phyloP scores from a whole-genome alignment of 2,113 vertebrate species.

The Oenanthe melanoleuca region DNA sequence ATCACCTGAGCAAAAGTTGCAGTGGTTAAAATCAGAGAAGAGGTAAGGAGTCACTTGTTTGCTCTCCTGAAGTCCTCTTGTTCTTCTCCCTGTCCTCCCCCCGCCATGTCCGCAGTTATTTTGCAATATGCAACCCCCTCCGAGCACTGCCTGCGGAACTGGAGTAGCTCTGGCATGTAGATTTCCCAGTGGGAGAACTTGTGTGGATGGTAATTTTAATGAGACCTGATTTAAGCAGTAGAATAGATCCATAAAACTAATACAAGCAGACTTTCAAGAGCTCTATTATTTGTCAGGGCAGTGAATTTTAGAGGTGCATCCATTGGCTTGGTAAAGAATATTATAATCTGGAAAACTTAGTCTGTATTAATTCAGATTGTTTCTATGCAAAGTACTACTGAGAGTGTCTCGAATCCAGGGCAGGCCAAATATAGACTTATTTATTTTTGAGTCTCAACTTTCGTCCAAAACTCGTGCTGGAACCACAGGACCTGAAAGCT shows the following conservation, averaged over 20 bases:
- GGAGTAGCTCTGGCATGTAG: slow-evolving; percentile 69
- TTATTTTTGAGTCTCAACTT: slow-evolving; percentile 60
- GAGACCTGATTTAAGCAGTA: slow-evolving; percentile 76
- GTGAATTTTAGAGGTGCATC: slow-evolving; percentile 65
- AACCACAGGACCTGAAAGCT: slow-evolving; percentile 53
- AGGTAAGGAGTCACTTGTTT: slow-evolving; percentile 31
- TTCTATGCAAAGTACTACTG: slow-evolving; percentile 48
- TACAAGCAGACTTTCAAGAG: slow-evolving; percentile 74
- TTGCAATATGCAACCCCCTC: slow-evolving; percentile 65
- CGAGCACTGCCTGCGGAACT: slow-evolving; percentile 67
- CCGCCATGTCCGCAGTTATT: slow-evolving; percentile 7
- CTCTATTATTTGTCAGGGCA: slow-evolving; percentile 61
- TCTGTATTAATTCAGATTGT: slow-evolving; percentile 63
- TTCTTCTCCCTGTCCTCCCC: background rate
- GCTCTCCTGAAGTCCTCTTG: slow-evolving; percentile 50
- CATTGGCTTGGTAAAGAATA: slow-evolving; percentile 57
- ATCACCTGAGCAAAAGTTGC: slow-evolving; percentile 18
- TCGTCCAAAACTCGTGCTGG: slow-evolving; percentile 18
- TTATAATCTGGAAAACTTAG: slow-evolving; percentile 57
- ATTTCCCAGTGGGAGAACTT: slow-evolving; percentile 72
- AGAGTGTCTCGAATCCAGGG: slow-evolving; percentile 61
- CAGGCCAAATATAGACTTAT: slow-evolving; percentile 66
- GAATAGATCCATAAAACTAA: slow-evolving; percentile 76
- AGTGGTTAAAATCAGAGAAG: slow-evolving; percentile 11
- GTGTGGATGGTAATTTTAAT: slow-evolving; percentile 75